These are phyloP conservation scores for Corticium candelabrum DNA, from an alignment of 37 sponge, comb jelly and placozoan genomes.

Conservation along the genomic window DNA sequence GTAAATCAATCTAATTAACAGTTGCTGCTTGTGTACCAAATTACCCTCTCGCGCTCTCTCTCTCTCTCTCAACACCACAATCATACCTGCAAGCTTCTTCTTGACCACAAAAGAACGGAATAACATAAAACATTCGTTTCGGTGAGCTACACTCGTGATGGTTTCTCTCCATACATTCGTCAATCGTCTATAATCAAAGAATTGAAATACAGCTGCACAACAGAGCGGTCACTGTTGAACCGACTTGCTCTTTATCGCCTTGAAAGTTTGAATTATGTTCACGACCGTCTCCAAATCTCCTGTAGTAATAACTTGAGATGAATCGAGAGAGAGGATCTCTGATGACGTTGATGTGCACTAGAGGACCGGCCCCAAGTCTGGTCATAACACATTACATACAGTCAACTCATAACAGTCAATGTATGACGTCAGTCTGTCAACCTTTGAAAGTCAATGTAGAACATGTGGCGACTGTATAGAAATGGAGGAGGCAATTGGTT, in stretches of 20 bases:
- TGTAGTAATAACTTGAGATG: not conserved
- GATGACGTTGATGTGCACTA: not conserved
- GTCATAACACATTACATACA: not conserved
- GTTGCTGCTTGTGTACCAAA: too few relatives aligned
- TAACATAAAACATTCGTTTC: not conserved
- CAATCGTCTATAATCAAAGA: not conserved
- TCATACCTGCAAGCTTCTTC: too few relatives aligned
- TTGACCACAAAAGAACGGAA: constrained; percentile 6
- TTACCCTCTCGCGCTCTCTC: too few relatives aligned
- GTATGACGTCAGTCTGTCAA: too few relatives aligned
- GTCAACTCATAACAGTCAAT: too few relatives aligned
- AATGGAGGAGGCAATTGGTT: not conserved
- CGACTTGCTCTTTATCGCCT: not conserved
- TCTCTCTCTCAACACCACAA: too few relatives aligned
- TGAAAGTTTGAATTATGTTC: not conserved
- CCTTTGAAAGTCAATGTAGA: not conserved
- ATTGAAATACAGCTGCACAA: not conserved
- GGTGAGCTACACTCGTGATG: not conserved
- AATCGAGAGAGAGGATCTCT: not conserved
- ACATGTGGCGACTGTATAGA: constrained; percentile 1
- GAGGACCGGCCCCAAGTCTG: not conserved
- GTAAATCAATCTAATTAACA: too few relatives aligned
- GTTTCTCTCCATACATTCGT: not conserved
- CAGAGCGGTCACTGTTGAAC: not conserved
- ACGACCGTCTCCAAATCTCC: not conserved